Evolutionary conservation across 1,140 invertebrate genomes (phyloP).

Genomic region (Bombus waltoni): DNA sequence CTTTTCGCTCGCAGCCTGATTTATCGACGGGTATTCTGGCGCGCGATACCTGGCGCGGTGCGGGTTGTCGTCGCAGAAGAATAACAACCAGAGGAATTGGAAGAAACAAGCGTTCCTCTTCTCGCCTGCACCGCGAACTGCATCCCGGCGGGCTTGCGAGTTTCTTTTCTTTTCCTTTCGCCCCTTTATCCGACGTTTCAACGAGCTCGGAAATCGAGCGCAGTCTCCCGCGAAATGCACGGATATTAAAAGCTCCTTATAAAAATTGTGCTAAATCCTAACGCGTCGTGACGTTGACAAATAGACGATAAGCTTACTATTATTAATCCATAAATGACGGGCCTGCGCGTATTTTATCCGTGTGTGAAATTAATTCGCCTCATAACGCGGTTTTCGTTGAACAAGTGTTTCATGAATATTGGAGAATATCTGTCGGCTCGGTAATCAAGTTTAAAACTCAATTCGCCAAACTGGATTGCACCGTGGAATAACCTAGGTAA

Average conservation of each 20-base stretch:
- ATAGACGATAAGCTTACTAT: not conserved
- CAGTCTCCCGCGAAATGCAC: slow-evolving; percentile 14
- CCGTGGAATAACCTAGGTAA: not conserved
- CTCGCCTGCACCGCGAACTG: slow-evolving; percentile 11
- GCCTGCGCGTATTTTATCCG: not conserved
- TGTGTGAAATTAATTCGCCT: not conserved
- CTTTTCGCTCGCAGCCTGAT: slow-evolving; percentile 25
- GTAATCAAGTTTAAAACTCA: slow-evolving; percentile 10
- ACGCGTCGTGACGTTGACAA: not conserved
- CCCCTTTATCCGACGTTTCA: not conserved
- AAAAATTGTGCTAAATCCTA: not conserved
- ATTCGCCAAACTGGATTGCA: slow-evolving; percentile 1
- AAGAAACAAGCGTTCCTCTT: slow-evolving; percentile 26
- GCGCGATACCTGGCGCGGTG: slow-evolving; percentile 9
- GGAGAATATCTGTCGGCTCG: not conserved
- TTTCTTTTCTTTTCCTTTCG: not conserved
- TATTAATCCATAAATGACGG: not conserved
- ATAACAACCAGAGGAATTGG: slow-evolving; percentile 41
- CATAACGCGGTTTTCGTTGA: not conserved
- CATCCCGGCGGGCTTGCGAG: not conserved
- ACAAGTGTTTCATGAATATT: not conserved
- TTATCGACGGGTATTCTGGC: slow-evolving; percentile 39
- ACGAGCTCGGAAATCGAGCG: slow-evolving; percentile 18
- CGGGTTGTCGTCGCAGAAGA: slow-evolving; percentile 37
- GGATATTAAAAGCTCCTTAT: slow-evolving; percentile 22